Base-by-base conservation (phyloP, 2,113 vertebrate species). In the Thomomys bottae region DNA sequence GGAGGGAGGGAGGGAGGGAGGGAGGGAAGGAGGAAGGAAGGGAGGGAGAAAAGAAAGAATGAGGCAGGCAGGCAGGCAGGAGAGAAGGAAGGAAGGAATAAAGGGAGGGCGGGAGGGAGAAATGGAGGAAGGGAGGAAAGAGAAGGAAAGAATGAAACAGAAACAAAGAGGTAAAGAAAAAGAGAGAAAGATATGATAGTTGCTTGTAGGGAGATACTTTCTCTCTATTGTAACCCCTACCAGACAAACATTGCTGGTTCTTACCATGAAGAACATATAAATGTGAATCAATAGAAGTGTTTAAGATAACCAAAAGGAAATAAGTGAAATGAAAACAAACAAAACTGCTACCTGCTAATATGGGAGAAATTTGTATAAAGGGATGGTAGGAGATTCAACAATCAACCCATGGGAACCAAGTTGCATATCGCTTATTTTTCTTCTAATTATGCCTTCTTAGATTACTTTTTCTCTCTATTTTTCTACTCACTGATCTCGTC, bases 401-500 rank as follows among this genome's bases (percentile, higher is more conserved):
- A 10, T 45, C 49, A 21, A 49, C 42, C n/a, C 45, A 6, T 24
- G 38, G 2, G 5, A 49, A 2, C 0, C 20, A 34, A 70, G n/a
- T 9, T 68, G 45, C 3, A 36, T 17, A 30, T 59, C 63, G 9
- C 42, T 63, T 20, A 2, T 36, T 24, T 45, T 45, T 63, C 8
- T 20, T 23, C 6, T 3, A 28, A 21, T 63, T 17, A 57, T 49
- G 76, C 2, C 4, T n/a, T 61, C 5, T 40, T 83, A 32, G 21
- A n/a, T 66, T 89, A 71, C 8, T 54, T 91, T 71, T 81, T 57
- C 26, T 32, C 6, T 5, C 21, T 54, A 28, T n/a, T 73, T 72
- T 45, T 20, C 36, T 38, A 42, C 1, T 8, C 2, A 34, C 7
- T 59, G 38, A 1, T 2, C 0, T 23, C 6, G 4, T 26, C 24